Base-by-base conservation (phyloP, 2,113 vertebrate species). In the Catharus minimus region DNA sequence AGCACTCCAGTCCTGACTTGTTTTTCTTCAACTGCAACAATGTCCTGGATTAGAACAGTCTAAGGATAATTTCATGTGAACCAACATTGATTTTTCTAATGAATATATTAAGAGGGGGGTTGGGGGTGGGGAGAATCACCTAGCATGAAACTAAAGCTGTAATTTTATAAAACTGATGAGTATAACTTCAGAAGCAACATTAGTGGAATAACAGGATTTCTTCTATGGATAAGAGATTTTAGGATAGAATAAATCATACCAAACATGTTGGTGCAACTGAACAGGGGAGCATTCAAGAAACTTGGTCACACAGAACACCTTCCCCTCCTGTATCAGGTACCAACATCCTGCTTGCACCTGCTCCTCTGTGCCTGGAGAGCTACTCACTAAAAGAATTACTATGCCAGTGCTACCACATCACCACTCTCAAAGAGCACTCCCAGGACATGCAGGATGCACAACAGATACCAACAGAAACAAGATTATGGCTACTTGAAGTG, bases 11-110 rank as follows among this genome's bases (percentile, higher is more conserved):
- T 56, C 41, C 69, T 15, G 30, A 72, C 41, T 64, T 2, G 4
- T 39, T 91, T 72, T 65, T 74, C 73, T 82, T 57, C 69, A 93
- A 13, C 58, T 68, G 24, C 69, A 91, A 68, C 33, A 44, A 38
- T 10, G 53, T 67, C 33, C 66, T 65, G 23, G 15, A 69, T 77
- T 81, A 62, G 14, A 74, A 71, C 28, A 73, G 56, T 18, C n/a
- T 33, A 47, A 36, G 38, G 24, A 67, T 41, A 10, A 82, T n/a
- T 82, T 73, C 28, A 53, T 5, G 8, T 72, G 46, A 93, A 73
- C 23, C 43, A 76, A 58, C 28, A 43, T 3, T 18, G 24, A 73
- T 68, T 68, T 36, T 80, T 43, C 46, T 61, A 77, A 60, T 39
- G 5, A 91, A 49, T 13, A 56, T 6, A 22, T 36, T 58, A 62